These are phyloP conservation scores for Aplysia californica DNA, from an alignment of 1,140 invertebrate genomes.

Conservation along the genomic window DNA sequence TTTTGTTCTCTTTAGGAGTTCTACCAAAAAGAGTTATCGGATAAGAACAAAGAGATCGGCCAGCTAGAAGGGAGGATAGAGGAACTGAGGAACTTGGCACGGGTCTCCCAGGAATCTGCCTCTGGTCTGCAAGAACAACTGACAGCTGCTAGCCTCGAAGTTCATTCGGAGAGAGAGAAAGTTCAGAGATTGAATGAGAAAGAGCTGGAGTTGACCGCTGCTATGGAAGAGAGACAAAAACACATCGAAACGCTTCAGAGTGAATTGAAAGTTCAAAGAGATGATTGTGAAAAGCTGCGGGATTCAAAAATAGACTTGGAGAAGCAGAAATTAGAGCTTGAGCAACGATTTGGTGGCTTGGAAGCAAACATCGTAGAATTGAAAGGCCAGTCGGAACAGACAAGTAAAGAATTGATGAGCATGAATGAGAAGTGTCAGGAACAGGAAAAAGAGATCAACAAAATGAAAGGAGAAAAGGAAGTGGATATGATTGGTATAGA, in stretches of 20 bases:
- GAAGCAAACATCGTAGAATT: neutral
- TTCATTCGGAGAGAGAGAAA: no score
- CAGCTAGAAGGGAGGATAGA: constrained; percentile 25
- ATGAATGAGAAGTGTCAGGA: neutral
- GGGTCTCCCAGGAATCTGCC: no score
- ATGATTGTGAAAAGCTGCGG: constrained; percentile 5
- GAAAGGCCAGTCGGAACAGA: neutral
- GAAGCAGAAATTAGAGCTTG: neutral
- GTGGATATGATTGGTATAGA: no score
- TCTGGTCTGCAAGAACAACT: no score
- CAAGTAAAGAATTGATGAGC: neutral
- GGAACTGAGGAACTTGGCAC: constrained; percentile 21
- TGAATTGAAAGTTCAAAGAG: constrained; percentile 3
- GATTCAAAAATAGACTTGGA: neutral
- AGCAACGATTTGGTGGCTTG: neutral
- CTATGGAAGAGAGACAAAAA: no score
- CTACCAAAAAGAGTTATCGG: constrained; percentile 27
- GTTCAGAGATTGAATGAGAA: no score
- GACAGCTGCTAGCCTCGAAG: no score
- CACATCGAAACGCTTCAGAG: no score
- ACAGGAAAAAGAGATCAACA: neutral
- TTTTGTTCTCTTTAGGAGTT: constrained; percentile 7
- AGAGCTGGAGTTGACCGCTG: no score
- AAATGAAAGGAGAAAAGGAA: neutral
- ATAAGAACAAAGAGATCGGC: constrained; percentile 34